Conservation (phyloP, 2,888 invertebrate genomes). For the Rhamnusium bicolor region DNA sequence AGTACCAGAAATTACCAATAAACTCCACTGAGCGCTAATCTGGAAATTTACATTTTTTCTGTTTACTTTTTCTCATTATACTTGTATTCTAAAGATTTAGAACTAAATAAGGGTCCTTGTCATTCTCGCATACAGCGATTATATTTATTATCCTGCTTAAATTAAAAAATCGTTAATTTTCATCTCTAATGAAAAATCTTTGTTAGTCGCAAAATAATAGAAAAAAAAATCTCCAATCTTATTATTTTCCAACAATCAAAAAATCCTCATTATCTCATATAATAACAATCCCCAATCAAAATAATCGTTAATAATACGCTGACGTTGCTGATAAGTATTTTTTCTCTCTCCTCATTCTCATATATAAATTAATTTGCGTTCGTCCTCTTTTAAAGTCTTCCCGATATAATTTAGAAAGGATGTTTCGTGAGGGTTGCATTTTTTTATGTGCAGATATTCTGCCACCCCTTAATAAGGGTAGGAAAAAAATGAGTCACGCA, state of each 20-base stretch:
- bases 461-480: constrained; percentile 67
- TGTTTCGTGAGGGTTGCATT: constrained; percentile 66
- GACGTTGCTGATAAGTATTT: constrained; percentile 53
- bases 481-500: constrained; percentile 71
- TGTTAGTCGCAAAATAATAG: constrained; percentile 39
- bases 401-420: constrained; percentile 60
- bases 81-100: neutral
- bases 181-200: constrained; percentile 43
- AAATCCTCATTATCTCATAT: constrained; percentile 53
- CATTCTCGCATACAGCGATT: constrained; percentile 8
- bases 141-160: constrained; percentile 34
- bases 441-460: constrained; percentile 70
- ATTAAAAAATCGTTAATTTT: constrained; percentile 42
- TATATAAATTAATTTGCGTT: constrained; percentile 61
- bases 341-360: constrained; percentile 45
- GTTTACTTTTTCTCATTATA: neutral
- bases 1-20: neutral
- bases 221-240: constrained; percentile 49
- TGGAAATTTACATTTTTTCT: neutral
- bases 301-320: constrained; percentile 55
- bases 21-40: neutral
- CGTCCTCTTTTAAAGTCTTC: constrained; percentile 59
- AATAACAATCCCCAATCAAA: constrained; percentile 56
- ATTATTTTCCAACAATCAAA: constrained; percentile 51
- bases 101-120: neutral